phyloP scores from a whole-genome alignment of 2,797 vertebrate species.

The Enteromius argenteus region DNA sequence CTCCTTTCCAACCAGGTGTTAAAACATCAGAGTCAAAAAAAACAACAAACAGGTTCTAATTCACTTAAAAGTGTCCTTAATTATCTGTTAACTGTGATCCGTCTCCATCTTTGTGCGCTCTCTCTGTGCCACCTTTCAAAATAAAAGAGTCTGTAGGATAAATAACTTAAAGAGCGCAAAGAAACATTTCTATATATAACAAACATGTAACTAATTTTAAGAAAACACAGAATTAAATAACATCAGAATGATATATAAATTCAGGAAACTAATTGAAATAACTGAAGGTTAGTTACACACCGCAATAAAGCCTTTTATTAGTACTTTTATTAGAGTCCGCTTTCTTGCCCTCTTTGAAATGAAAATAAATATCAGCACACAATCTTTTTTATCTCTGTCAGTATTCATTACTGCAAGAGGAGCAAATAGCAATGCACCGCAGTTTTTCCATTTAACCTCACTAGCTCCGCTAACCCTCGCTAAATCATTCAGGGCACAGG shows the following conservation, averaged over 20 bases:
- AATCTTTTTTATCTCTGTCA: conserved; percentile 74
- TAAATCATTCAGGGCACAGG: conserved; percentile 75
- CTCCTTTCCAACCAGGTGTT: not conserved
- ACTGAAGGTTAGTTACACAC: conserved; percentile 32
- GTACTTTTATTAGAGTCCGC: conserved; percentile 70
- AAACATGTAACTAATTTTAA: too few relatives aligned
- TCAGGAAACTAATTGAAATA: too few relatives aligned
- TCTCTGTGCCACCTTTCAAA: too few relatives aligned
- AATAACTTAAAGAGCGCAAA: too few relatives aligned
- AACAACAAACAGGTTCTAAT: not conserved
- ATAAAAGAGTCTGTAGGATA: too few relatives aligned
- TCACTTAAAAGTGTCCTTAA: not conserved
- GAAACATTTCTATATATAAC: too few relatives aligned
- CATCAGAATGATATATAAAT: too few relatives aligned
- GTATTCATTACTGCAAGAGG: conserved; percentile 70
- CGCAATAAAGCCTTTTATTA: conserved; percentile 71
- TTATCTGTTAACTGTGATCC: too few relatives aligned
- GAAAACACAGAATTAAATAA: too few relatives aligned
- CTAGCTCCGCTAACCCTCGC: conserved; percentile 64
- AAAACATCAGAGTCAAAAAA: not conserved
- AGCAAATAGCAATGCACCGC: conserved; percentile 68
- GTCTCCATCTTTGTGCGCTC: too few relatives aligned
- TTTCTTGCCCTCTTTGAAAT: conserved; percentile 72
- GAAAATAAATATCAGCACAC: conserved; percentile 74
- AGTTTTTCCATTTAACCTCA: conserved; percentile 74